Evolutionary conservation across 53 echinoderm and acorn worm genomes (phyloP), one percentile per base, ranked within the genome.

Genomic region (Holothuria leucospilota): DNA sequence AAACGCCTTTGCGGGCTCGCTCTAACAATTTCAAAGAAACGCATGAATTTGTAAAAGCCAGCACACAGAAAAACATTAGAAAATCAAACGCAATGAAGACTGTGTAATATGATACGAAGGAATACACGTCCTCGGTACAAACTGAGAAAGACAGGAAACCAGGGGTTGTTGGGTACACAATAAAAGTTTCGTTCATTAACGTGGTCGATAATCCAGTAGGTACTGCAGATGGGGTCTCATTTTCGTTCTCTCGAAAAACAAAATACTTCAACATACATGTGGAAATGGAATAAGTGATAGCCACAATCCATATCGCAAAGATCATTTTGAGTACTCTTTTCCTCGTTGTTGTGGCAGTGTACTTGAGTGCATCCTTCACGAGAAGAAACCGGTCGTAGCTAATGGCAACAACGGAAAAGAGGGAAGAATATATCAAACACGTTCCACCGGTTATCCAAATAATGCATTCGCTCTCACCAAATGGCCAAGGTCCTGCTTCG

Each of bases 381-480:
- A 78, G 78, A 78, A 78, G 78, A 26, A 51, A 78, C 12, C 78
- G 78, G 51, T 78, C 78, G 59, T 51, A 25, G 56, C 53, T 78
- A 10, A 78, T 78, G 14, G 58, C 51, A 20, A 78, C 29, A 9
- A 78, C 53, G 0, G 53, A 13, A 13, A 52, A 78, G 13, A 27
- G 10, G 2, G 78, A 78, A 25, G 29, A 51, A 58, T 78, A 78
- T 52, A 78, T 78, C 58, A 78, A 29, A n/a, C 51, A 23, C 10
- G 78, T 78, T 51, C 78, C 78, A 13, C 24, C 51, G 4, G 26
- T 13, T n/a, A 59, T 14, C 78, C 78, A 78, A 26, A 56, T 29
- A 23, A 26, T 13, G 29, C 78, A 78, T 28, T 20, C 58, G 21
- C 28, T 56, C 27, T 53, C 53, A 26, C 59, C 59, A 5, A 56